These are phyloP conservation scores for Acronicta leporina DNA, from an alignment of 2,888 invertebrate genomes.

Conservation along the genomic window DNA sequence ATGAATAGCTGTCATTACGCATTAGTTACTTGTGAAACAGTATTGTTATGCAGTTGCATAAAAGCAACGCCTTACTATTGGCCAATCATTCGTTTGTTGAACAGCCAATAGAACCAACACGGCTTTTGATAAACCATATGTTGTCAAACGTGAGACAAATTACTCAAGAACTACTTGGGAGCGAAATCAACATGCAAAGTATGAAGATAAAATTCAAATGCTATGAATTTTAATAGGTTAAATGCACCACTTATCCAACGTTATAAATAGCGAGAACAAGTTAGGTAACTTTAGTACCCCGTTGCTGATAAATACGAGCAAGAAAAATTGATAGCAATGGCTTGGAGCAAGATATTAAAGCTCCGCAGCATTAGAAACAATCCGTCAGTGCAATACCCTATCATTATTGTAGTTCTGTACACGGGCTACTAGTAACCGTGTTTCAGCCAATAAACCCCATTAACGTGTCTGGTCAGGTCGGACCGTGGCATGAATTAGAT, in stretches of 20 bases:
- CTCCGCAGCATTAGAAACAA: constrained; percentile 54
- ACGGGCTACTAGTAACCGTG: constrained; percentile 61
- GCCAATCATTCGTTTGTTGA: constrained; percentile 29
- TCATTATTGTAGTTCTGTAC: constrained; percentile 62
- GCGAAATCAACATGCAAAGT: constrained; percentile 46
- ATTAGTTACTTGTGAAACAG: constrained; percentile 52
- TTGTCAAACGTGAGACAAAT: constrained; percentile 39
- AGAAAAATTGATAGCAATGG: constrained; percentile 43
- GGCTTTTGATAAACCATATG: constrained; percentile 16
- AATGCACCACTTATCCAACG: constrained; percentile 40
- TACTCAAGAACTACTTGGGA: constrained; percentile 39
- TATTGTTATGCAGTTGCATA: constrained; percentile 47
- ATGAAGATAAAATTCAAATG: constrained; percentile 50
- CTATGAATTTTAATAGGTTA: constrained; percentile 55
- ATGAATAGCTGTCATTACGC: constrained; percentile 62
- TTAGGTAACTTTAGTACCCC: constrained; percentile 25
- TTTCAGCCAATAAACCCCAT: constrained; percentile 65
- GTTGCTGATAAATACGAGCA: constrained; percentile 45
- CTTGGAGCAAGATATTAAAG: constrained; percentile 41
- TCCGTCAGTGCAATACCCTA: constrained; percentile 64
- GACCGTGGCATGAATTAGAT: constrained; percentile 67
- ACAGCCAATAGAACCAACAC: constrained; percentile 20
- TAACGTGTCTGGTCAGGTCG: constrained; percentile 64
- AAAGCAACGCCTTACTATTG: constrained; percentile 24
- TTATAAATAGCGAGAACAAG: constrained; percentile 48